phyloP scores from a whole-genome alignment of 2,113 vertebrate species.

The Euleptes europaea region DNA sequence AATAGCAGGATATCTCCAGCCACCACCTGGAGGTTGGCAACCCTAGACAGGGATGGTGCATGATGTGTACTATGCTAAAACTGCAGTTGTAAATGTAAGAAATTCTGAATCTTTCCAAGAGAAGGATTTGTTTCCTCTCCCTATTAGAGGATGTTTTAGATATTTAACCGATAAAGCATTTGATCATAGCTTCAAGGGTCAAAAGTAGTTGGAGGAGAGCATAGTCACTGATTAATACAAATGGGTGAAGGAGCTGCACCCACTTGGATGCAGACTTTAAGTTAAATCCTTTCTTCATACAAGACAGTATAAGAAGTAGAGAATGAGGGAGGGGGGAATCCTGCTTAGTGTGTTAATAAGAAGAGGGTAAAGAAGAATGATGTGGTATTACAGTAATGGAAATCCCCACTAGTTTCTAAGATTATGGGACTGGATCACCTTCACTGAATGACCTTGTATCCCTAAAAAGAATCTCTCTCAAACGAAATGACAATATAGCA shows the following conservation, averaged over 20 bases:
- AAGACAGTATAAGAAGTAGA: background rate
- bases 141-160: background rate
- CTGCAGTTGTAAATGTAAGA: background rate
- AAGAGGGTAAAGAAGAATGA: background rate
- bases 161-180: background rate
- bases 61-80: background rate
- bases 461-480: slow-evolving; percentile 19
- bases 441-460: background rate
- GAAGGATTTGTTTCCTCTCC: background rate
- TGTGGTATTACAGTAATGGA: slow-evolving; percentile 4
- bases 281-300: background rate
- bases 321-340: background rate
- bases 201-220: background rate
- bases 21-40: too few relatives aligned
- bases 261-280: background rate
- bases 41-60: background rate
- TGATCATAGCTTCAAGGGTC: slow-evolving; percentile 9
- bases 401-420: background rate
- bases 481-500: background rate
- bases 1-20: too few relatives aligned
- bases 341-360: background rate
- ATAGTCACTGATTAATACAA: background rate
- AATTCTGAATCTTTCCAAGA: background rate
- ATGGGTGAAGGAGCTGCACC: background rate
- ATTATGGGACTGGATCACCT: background rate